phyloP scores from a whole-genome alignment of 2,888 invertebrate species.

The Agrochola circellaris region DNA sequence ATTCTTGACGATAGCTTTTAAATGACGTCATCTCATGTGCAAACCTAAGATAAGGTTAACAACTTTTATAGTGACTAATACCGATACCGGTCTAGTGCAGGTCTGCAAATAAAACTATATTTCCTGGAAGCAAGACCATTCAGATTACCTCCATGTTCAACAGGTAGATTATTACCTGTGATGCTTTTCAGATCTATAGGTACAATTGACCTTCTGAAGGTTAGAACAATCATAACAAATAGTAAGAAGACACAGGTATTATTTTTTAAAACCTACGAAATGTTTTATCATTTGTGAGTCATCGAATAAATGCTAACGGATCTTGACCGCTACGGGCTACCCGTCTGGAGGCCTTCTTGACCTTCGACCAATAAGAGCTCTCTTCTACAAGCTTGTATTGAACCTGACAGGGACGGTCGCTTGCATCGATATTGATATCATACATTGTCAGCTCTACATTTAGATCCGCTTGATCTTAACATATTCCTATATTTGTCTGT shows the following conservation, averaged over 20 bases:
- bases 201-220: conserved; percentile 21
- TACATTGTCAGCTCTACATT: not conserved
- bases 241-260: not conserved
- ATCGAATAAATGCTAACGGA: conserved; percentile 17
- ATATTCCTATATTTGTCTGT: not conserved
- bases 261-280: not conserved
- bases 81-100: conserved; percentile 47
- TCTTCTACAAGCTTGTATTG: not conserved
- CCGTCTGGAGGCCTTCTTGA: conserved; percentile 11
- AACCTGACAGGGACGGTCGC: not conserved
- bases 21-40: conserved; percentile 61
- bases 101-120: conserved; percentile 34
- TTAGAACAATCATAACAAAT: conserved; percentile 7
- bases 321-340: conserved; percentile 16
- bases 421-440: not conserved
- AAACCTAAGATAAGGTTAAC: conserved; percentile 68
- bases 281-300: conserved; percentile 12
- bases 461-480: not conserved
- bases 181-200: not conserved
- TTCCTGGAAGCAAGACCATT: conserved; percentile 24
- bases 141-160: not conserved
- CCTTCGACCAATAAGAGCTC: conserved; percentile 28
- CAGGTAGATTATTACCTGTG: conserved; percentile 9
- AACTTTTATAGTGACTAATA: conserved; percentile 68
- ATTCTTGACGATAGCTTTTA: conserved; percentile 56